Evolutionary conservation across 2,113 vertebrate species (phyloP).

Genomic region (Poeciliopsis turrubarensis): DNA sequence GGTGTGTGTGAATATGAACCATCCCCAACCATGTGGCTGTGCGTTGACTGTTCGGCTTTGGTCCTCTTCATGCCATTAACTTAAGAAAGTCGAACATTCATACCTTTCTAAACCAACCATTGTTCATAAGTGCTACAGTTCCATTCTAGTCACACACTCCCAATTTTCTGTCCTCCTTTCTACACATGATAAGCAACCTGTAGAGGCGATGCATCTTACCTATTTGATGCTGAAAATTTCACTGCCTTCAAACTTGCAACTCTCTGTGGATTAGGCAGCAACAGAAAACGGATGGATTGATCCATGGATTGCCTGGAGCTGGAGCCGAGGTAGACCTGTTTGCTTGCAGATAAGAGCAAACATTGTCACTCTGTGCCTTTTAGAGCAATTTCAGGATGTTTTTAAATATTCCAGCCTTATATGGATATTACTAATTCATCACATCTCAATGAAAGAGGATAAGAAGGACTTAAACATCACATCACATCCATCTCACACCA

Average conservation of each 20-base stretch:
- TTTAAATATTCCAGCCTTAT: conserved; percentile 13
- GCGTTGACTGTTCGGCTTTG: too few relatives aligned
- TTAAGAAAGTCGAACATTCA: not conserved
- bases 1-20: too few relatives aligned
- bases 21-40: too few relatives aligned
- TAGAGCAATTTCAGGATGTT: not conserved
- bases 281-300: not conserved
- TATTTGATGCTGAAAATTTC: not conserved
- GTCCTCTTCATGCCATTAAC: not conserved
- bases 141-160: not conserved
- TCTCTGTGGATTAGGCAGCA: not conserved
- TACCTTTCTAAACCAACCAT: not conserved
- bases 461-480: conserved; percentile 21
- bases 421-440: not conserved
- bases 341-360: not conserved
- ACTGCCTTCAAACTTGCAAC: not conserved
- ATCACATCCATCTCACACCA: conserved; percentile 26
- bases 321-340: not conserved
- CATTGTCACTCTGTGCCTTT: conserved; percentile 1
- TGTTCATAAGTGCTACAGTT: not conserved
- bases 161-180: not conserved
- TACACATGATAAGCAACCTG: not conserved
- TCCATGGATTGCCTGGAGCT: not conserved
- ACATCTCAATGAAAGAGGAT: conserved; percentile 17
- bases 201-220: not conserved